A percentile compares a stretch with the other conserved stretches of the same genome.
Conservation (phyloP, 1,140 invertebrate genomes). For the Zophobas atratus region DNA sequence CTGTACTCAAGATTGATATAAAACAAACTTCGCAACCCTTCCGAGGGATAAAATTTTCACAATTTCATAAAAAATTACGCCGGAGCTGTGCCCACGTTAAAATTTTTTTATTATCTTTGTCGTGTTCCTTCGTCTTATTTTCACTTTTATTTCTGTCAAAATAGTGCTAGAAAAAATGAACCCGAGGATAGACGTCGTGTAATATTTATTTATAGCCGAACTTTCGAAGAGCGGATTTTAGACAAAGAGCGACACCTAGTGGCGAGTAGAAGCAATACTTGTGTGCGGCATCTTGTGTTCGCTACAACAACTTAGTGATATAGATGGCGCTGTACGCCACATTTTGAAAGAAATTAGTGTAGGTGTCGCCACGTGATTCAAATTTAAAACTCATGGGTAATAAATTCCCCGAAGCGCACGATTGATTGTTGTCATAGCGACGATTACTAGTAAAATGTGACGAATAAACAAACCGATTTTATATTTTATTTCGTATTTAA, state of each 20-base stretch:
- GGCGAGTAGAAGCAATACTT: no score
- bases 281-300: conserved; percentile 6
- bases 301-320: neutral
- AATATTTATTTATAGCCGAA: conserved; percentile 1
- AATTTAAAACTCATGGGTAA: conserved; percentile 19
- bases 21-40: conserved; percentile 24
- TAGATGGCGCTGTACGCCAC: neutral
- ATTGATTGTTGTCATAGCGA: conserved; percentile 59
- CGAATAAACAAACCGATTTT: conserved; percentile 60
- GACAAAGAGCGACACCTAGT: no score
- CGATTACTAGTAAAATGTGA: conserved; percentile 58
- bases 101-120: conserved; percentile 33
- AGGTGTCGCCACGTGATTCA: conserved; percentile 28
- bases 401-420: conserved; percentile 36
- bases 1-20: conserved; percentile 13
- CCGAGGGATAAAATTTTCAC: conserved; percentile 9
- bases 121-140: conserved; percentile 11
- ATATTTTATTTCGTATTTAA: conserved; percentile 55
- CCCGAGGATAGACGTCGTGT: neutral
- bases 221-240: neutral
- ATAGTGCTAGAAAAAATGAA: neutral
- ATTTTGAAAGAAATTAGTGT: neutral
- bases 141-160: conserved; percentile 22
- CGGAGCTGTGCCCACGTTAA: neutral
- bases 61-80: conserved; percentile 6